Conservation (phyloP, 2,888 invertebrate species). For the Stictocephala bisonia region DNA sequence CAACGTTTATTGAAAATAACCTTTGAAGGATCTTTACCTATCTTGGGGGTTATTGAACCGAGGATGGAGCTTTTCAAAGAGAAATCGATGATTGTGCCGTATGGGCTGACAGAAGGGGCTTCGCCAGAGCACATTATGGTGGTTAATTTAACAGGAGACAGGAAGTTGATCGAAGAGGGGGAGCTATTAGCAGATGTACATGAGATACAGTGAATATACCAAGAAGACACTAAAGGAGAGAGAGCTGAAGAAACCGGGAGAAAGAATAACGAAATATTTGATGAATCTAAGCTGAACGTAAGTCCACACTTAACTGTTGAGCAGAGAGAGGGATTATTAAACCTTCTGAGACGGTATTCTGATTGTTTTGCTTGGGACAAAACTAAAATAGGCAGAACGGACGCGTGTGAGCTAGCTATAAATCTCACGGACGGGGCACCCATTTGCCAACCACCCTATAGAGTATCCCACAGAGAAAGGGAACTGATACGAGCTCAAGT, state of each 20-base stretch:
- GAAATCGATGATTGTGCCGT: neutral
- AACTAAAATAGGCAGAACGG: neutral
- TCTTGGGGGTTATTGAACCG: neutral
- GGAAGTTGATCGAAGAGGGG: neutral
- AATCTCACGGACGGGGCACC: neutral
- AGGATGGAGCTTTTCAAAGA: neutral
- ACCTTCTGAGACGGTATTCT: neutral
- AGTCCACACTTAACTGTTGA: neutral
- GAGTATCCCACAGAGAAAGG: conserved; percentile 13
- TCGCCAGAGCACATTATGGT: neutral
- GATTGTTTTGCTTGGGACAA: conserved; percentile 9
- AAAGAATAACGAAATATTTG: neutral
- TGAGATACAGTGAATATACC: neutral
- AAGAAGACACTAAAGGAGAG: neutral
- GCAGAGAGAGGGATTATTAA: neutral
- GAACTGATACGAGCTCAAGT: neutral
- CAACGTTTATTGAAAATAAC: neutral
- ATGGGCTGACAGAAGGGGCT: neutral
- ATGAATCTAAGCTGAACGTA: neutral
- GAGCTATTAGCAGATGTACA: neutral
- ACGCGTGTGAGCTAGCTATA: neutral
- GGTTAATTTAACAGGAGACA: neutral
- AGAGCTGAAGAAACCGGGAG: neutral
- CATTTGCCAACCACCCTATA: neutral
- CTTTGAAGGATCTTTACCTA: neutral